Evolutionary conservation across 2,888 invertebrate species (phyloP), one percentile per base, ranked within the genome.

Genomic region (Oxycera nigricornis): DNA sequence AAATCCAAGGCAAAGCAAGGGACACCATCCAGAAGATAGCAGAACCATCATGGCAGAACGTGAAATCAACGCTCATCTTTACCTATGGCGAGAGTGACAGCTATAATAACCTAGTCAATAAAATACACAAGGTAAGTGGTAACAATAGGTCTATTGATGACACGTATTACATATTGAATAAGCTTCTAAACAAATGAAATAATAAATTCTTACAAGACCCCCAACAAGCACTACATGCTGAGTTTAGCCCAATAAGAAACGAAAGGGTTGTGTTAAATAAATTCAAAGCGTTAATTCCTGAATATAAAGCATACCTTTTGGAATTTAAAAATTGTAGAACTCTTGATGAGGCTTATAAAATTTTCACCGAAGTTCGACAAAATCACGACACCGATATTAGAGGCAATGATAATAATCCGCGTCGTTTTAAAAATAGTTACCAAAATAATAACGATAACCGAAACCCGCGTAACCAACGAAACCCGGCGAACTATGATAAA

Each of bases 101-200:
- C 20, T 62, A 62, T 39, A 31, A 24, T 20, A 62, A 14, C 22
- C n/a, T 62, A 62, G 20, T 62, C 3, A 62, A 62, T 39, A 31
- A 62, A 39, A 62, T 62, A 17, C 62, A 62, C 22, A 62, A 22
- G 22, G 62, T 62, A 35, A 20, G 35, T 62, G 11, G 22, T 62
- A 62, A 3, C 1, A 35, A 39, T 35, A 50, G 17, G 50, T 22
- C 3, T 24, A 35, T 39, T 17, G 62, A 62, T 9, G 39, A 62
- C 9, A 35, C 22, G 6, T 62, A 62, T 39, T 3, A 14, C 22
- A 20, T 6, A 35, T 14, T 62, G 3, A 62, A 39, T 22, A 20
- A 17, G 14, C 39, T 62, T 9, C 22, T 62, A 20, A 62, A 62
- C 22, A 11, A 22, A 39, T 11, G 31, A 35, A 62, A 62, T 62